These are phyloP conservation scores for Apus apus DNA, from an alignment of 2,113 vertebrate genomes.

Conservation along the genomic window DNA sequence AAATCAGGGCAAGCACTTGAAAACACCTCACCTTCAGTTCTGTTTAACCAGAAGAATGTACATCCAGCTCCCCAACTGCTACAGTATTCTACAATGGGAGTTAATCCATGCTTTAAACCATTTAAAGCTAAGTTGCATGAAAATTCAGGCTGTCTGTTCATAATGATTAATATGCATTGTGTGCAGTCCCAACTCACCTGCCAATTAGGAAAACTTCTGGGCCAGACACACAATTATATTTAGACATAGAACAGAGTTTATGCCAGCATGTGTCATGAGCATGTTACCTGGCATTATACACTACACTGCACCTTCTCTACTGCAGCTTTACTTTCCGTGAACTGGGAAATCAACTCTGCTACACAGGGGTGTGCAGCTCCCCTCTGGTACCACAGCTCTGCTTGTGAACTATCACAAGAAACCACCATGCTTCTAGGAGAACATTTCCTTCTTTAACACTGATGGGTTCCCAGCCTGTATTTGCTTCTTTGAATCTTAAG, in stretches of 20 bases:
- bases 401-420: background rate
- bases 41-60: background rate
- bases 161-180: background rate
- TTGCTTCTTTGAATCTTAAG: background rate
- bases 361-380: background rate
- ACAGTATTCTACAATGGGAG: background rate
- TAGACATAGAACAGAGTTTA: background rate
- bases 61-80: background rate
- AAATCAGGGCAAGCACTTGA: background rate
- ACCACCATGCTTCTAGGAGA: background rate
- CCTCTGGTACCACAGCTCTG: background rate
- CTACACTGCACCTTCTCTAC: background rate
- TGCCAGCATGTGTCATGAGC: background rate
- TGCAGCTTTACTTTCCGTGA: background rate
- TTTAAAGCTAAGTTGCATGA: background rate
- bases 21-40: background rate
- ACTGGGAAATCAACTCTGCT: background rate
- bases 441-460: background rate
- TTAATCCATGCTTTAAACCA: background rate
- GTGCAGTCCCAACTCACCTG: background rate
- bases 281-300: background rate
- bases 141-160: background rate
- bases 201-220: background rate
- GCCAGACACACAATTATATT: background rate
- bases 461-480: background rate